These are phyloP conservation scores for Amblyornis subalaris DNA, from an alignment of 2,113 vertebrate species.

Conservation along the genomic window DNA sequence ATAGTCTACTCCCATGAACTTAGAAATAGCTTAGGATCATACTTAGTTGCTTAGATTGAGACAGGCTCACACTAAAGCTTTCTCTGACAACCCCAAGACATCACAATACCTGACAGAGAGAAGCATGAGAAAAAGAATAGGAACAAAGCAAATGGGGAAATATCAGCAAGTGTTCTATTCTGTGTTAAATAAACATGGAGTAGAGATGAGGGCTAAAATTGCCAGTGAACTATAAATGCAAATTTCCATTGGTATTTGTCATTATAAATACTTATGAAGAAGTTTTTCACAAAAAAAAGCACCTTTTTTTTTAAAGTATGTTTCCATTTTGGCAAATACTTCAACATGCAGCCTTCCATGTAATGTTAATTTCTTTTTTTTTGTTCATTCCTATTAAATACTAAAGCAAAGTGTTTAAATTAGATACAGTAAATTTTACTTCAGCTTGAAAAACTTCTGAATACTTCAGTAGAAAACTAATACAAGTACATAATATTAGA, in stretches of 20 bases:
- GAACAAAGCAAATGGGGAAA: neutral
- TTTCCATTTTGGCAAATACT: neutral
- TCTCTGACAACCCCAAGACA: neutral
- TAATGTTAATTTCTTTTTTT: neutral
- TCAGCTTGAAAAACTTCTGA: neutral
- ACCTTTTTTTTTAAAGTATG: neutral
- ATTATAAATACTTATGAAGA: neutral
- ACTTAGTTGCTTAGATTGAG: neutral
- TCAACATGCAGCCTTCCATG: neutral
- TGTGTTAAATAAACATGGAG: neutral
- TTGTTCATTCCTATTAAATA: neutral
- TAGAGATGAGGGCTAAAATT: neutral
- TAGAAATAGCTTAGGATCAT: neutral
- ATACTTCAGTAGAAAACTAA: neutral
- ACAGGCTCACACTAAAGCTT: neutral
- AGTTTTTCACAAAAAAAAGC: neutral
- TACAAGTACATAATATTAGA: neutral
- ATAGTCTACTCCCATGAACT: neutral
- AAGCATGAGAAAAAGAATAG: neutral
- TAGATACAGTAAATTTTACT: neutral
- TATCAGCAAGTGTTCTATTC: neutral
- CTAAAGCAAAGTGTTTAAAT: neutral
- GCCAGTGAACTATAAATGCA: neutral
- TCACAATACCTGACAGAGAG: neutral
- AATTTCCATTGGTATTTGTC: neutral